Evolutionary conservation across 2,888 invertebrate genomes (phyloP).

Genomic region (Fabriciana adippe): DNA sequence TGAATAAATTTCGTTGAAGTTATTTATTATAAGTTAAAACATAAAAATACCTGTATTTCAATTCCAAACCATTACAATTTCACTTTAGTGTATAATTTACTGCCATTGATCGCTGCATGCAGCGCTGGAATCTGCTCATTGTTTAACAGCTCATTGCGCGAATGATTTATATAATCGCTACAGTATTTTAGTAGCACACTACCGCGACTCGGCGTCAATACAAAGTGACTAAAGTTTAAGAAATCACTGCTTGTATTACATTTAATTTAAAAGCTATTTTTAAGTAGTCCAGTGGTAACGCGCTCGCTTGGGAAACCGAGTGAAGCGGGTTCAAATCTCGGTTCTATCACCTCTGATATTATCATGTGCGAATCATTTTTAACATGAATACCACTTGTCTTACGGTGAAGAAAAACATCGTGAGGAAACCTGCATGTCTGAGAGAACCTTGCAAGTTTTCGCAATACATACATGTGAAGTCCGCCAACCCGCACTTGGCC

Average conservation of each 20-base stretch:
- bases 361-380: no score
- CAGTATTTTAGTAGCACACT: constrained; percentile 18
- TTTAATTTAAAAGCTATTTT: neutral
- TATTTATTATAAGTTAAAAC: neutral
- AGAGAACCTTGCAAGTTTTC: no score
- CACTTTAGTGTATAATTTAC: constrained; percentile 13
- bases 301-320: no score
- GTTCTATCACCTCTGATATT: no score
- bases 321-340: no score
- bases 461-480: no score
- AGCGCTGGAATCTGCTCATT: constrained; percentile 20
- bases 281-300: no score
- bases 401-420: no score
- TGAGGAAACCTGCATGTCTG: no score
- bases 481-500: no score
- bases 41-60: constrained; percentile 4
- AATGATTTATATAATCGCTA: constrained; percentile 28
- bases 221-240: neutral
- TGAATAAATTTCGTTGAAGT: no score
- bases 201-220: constrained; percentile 3
- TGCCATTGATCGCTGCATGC: constrained; percentile 2
- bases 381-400: no score
- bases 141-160: constrained; percentile 24
- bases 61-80: constrained; percentile 4
- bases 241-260: neutral